Percentiles rank a stretch among this genome's conserved stretches.
phyloP scores from a whole-genome alignment of 2,888 invertebrate species.

The Oscheius sp. region DNA sequence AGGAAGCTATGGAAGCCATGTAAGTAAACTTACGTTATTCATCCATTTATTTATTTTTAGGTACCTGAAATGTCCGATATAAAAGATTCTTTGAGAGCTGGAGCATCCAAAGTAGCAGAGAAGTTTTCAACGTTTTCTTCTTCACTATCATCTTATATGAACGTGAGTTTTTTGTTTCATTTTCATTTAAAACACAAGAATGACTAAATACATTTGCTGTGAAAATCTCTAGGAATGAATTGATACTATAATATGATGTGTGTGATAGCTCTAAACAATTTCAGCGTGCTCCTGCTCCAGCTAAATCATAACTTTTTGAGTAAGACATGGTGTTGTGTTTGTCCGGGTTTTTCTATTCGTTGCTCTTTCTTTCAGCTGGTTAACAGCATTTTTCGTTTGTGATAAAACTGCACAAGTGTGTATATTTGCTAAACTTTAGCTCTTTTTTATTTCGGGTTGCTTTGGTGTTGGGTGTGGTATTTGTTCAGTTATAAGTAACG shows the following conservation, averaged over 20 bases:
- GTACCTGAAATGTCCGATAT: slow-evolving; percentile 89
- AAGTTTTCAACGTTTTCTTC: slow-evolving; percentile 83
- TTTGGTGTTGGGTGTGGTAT: slow-evolving; percentile 1
- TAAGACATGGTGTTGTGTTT: slow-evolving; percentile 16
- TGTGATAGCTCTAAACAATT: slow-evolving; percentile 16
- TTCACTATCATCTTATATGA: slow-evolving; percentile 63
- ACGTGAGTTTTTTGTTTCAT: slow-evolving; percentile 52
- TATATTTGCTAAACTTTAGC: neutral
- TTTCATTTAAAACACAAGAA: neutral
- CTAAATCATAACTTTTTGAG: slow-evolving; percentile 14
- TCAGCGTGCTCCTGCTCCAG: slow-evolving; percentile 50
- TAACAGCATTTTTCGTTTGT: slow-evolving; percentile 6
- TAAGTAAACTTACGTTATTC: neutral
- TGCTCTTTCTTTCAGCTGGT: neutral
- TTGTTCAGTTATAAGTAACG: neutral
- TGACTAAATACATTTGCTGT: neutral
- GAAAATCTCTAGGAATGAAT: neutral
- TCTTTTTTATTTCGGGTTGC: neutral
- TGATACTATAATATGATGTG: no score
- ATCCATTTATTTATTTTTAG: slow-evolving; percentile 20
- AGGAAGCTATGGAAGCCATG: slow-evolving; percentile 19
- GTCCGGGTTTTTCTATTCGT: neutral
- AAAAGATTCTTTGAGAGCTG: slow-evolving; percentile 93
- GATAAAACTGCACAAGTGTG: neutral
- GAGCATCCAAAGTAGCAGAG: slow-evolving; percentile 97